A percentile compares a stretch with the other conserved stretches of the same genome.
These are phyloP conservation scores for Frieseomelitta varia DNA, from an alignment of 1,140 invertebrate genomes.

Conservation along the genomic window DNA sequence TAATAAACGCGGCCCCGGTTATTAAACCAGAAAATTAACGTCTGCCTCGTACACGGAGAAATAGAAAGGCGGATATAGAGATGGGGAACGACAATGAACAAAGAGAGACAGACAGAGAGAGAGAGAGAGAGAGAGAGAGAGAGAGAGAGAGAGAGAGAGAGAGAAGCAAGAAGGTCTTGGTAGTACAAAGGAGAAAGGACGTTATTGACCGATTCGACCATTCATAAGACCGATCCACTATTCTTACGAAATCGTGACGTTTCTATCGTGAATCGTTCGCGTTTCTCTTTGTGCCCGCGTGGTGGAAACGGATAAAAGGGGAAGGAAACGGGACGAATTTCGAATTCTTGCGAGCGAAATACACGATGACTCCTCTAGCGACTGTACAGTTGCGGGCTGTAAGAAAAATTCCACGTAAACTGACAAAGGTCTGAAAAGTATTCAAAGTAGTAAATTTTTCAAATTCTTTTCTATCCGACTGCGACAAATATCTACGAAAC, in stretches of 20 bases:
- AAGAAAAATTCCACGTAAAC: neutral
- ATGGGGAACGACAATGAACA: constrained; percentile 18
- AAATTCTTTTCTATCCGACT: too few species aligned
- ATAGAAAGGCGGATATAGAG: constrained; percentile 41
- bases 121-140: neutral
- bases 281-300: neutral
- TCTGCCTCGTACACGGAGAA: constrained; percentile 66
- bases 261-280: neutral
- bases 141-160: constrained; percentile 5
- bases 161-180: neutral
- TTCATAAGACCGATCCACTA: constrained; percentile 38
- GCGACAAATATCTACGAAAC: too few species aligned
- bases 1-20: constrained; percentile 76
- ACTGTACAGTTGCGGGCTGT: neutral
- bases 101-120: neutral
- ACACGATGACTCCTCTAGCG: neutral
- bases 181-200: constrained; percentile 51
- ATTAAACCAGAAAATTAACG: constrained; percentile 77
- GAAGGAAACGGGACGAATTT: neutral
- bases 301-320: neutral
- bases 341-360: neutral
- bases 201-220: constrained; percentile 70
- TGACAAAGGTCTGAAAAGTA: neutral
- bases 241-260: constrained; percentile 18
- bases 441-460: neutral